Evolutionary conservation across 2,888 invertebrate species (phyloP), one percentile per base, ranked within the genome.

Genomic region (Agriopis marginaria): DNA sequence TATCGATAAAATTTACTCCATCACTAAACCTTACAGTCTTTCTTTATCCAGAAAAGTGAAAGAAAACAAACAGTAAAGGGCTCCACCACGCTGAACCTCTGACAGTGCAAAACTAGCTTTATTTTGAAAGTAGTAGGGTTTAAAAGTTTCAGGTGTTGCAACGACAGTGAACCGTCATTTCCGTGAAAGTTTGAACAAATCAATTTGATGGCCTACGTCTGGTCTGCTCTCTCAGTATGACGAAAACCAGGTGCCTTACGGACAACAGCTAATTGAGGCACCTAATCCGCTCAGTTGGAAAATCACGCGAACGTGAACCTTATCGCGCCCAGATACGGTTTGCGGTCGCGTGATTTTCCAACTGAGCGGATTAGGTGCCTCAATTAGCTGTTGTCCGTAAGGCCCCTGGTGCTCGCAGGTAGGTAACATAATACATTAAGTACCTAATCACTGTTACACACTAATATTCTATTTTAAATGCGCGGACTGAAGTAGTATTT

Each of bases 51-150:
- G 66, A 68, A 60, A 45, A 65, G 63, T 63, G 64, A 68, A 71
- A 14, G 14, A 75, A 77, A 77, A 78, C 79, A 76, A 75, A 78
- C 72, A 72, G 69, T 68, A 77, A 76, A 77, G 73, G 75, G 77
- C 73, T 76, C 10, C 63, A 63, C 66, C 70, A 68, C 44, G 44
- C 60, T 58, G 49, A 14, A 23, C 39, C 40, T 17, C 39, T 60
- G 7, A 7, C 14, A 51, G 54, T 55, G 39, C 12, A 50, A 66
- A 68, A 62, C 59, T 11, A 61, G 8, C 61, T 59, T 59, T 70
- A 70, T 66, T 44, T 7, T 39, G 8, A 10, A n/a, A 1, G 2
- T 51, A 60, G 67, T 56, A 75, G 32, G 67, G 63, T 53, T 23
- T 32, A 7, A 49, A 61, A 60, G 23, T 42, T 62, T 63, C 50